A percentile compares a stretch with the other conserved stretches of the same genome.
Evolutionary conservation across 2,113 vertebrate genomes (phyloP).

Genomic region (Tretioscincus oriximinensis): DNA sequence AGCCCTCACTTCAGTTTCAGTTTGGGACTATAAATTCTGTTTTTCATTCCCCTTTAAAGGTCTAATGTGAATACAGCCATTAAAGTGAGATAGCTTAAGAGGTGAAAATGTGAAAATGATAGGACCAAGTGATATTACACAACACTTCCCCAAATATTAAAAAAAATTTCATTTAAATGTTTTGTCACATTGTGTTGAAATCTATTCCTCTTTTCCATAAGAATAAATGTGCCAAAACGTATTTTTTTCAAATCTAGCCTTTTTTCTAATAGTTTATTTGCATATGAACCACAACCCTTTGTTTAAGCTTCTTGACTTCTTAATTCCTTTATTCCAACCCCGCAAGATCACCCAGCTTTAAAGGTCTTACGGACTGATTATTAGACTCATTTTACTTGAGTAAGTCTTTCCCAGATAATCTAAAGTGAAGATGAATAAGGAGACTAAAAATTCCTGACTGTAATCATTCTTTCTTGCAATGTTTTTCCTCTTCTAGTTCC

Average conservation of each 20-base stretch:
- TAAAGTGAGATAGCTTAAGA: not conserved
- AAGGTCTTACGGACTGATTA: slow-evolving; percentile 27
- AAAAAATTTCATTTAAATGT: slow-evolving; percentile 38
- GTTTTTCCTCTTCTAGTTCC: too few species aligned
- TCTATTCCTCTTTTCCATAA: slow-evolving; percentile 6
- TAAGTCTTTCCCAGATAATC: slow-evolving; percentile 10
- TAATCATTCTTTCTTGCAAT: slow-evolving; percentile 4
- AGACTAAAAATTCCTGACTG: slow-evolving; percentile 20
- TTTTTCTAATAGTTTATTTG: not conserved
- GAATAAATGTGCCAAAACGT: not conserved
- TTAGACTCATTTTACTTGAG: slow-evolving; percentile 29
- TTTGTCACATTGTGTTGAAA: slow-evolving; percentile 40
- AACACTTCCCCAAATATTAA: not conserved
- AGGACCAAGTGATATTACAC: not conserved
- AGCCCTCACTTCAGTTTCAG: too few species aligned
- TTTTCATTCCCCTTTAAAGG: too few species aligned
- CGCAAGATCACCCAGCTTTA: slow-evolving; percentile 21
- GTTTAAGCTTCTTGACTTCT: slow-evolving; percentile 1
- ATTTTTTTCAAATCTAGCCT: not conserved
- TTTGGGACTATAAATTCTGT: too few species aligned
- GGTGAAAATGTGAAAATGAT: not conserved
- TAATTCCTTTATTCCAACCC: not conserved
- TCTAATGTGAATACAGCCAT: too few species aligned
- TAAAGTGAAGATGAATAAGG: slow-evolving; percentile 22
- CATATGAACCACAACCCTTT: slow-evolving; percentile 9